Evolutionary conservation across 2,113 vertebrate species (phyloP), one percentile per base, ranked within the genome.

Genomic region (Seriola quinqueradiata): DNA sequence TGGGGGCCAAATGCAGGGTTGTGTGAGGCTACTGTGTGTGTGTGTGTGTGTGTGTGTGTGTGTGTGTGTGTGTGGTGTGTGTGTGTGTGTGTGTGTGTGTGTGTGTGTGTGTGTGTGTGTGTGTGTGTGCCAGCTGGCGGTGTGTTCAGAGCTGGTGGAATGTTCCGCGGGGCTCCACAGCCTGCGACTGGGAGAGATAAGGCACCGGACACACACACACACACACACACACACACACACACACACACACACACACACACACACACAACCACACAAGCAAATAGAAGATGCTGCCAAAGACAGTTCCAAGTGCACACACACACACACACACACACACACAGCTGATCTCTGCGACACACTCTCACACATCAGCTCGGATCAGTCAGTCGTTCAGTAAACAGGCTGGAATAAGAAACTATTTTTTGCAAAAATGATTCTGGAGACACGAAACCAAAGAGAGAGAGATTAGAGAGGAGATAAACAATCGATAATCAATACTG

Each of bases 131-230:
- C 90, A 86, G 89, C 85, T 90, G 88, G 90, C 84, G 23, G 57
- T 85, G 87, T 85, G 85, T 92, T 90, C 83, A 90, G 90, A 90
- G 89, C 87, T 90, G 90, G 90, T 90, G 90, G 89, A 92, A 92
- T 92, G 90, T 85, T 81, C 89, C 70, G 85, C 63, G 44, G 87
- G 85, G 90, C 79, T 89, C 70, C 70, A 54, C 85, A 83, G 90
- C 87, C 85, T 88, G 90, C 83, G 87, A 92, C 87, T 89, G 87
- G 81, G 83, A 76, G 77, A 85, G 90, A 92, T 92, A 89, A 92
- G 89, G 70, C 79, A 88, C 76, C 82, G 79, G 11, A 75, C 87
- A 72, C 83, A 85, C 74, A 79, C 66, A 79, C 48, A 55, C 61
- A 82, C 77, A 79, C 63, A 83, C 59, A 77, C 67, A 66, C 58